These are phyloP conservation scores for Macrobrachium nipponense DNA, from an alignment of 1,140 invertebrate species.

Conservation along the genomic window DNA sequence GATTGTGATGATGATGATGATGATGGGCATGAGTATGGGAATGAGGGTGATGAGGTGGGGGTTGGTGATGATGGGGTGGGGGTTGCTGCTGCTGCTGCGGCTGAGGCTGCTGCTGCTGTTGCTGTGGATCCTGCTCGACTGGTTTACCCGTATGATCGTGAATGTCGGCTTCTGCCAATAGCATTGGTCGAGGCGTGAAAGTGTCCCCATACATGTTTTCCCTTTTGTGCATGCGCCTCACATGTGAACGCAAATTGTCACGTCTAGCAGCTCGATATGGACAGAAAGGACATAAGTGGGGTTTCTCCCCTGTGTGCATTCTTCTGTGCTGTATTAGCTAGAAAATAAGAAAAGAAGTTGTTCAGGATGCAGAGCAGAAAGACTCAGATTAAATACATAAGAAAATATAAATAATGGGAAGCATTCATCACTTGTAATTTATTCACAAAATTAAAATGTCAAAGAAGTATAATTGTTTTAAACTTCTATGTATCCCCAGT, in stretches of 20 bases:
- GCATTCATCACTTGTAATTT: no score
- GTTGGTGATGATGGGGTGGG: not conserved
- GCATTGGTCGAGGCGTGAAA: constrained; percentile 65
- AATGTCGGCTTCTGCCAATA: constrained; percentile 37
- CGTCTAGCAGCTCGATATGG: constrained; percentile 59
- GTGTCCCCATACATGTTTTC: constrained; percentile 68
- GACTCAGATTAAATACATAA: not conserved
- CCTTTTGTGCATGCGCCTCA: constrained; percentile 59
- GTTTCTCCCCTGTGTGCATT: constrained; percentile 63
- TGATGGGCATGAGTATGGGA: not conserved
- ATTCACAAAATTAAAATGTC: no score
- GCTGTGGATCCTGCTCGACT: not conserved
- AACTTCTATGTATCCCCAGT: no score
- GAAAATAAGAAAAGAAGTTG: not conserved
- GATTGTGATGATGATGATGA: constrained; percentile 11
- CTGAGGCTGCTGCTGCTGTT: constrained; percentile 14
- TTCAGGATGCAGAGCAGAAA: not conserved
- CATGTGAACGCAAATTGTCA: constrained; percentile 63
- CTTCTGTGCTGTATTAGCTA: constrained; percentile 62
- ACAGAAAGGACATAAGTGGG: constrained; percentile 60
- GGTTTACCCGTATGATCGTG: constrained; percentile 4
- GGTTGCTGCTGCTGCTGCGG: constrained; percentile 7
- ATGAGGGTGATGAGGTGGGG: not conserved
- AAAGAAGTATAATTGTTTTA: no score
- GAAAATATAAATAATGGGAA: no score